phyloP scores from a whole-genome alignment of 2,888 invertebrate species.

The Carabus problematicus region DNA sequence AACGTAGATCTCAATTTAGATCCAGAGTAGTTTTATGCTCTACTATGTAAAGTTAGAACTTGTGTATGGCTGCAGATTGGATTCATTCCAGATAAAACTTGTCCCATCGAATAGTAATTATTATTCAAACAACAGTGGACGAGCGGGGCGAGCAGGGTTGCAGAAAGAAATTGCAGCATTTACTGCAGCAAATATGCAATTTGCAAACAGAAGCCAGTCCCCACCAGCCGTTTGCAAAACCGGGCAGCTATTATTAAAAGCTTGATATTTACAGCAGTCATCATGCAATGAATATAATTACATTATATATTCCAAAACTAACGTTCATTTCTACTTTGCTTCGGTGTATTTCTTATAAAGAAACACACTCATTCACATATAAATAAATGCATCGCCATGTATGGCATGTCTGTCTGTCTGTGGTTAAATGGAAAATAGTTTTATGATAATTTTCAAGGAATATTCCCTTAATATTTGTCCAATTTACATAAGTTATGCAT shows the following conservation, averaged over 20 bases:
- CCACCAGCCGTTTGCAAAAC: constrained; percentile 1
- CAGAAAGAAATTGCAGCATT: background rate
- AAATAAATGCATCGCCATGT: too few relatives aligned
- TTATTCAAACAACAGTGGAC: constrained; percentile 4
- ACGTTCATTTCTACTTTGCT: background rate
- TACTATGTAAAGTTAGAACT: background rate
- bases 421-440: too few relatives aligned
- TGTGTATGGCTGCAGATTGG: background rate
- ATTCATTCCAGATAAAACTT: constrained; percentile 13
- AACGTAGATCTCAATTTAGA: constrained; percentile 37
- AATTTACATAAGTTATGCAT: too few relatives aligned
- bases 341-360: too few relatives aligned
- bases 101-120: constrained; percentile 15
- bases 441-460: too few relatives aligned
- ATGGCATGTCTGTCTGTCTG: too few relatives aligned
- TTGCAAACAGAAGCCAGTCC: background rate
- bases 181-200: background rate
- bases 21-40: constrained; percentile 8
- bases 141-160: background rate
- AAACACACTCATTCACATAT: too few relatives aligned
- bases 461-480: too few relatives aligned
- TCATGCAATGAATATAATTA: constrained; percentile 14
- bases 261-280: constrained; percentile 4
- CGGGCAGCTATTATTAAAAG: constrained; percentile 6
- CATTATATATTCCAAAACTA: constrained; percentile 15